These are phyloP conservation scores for Galaxea fascicularis DNA, from an alignment of 92 coral and sea anemone genomes.

Conservation along the genomic window DNA sequence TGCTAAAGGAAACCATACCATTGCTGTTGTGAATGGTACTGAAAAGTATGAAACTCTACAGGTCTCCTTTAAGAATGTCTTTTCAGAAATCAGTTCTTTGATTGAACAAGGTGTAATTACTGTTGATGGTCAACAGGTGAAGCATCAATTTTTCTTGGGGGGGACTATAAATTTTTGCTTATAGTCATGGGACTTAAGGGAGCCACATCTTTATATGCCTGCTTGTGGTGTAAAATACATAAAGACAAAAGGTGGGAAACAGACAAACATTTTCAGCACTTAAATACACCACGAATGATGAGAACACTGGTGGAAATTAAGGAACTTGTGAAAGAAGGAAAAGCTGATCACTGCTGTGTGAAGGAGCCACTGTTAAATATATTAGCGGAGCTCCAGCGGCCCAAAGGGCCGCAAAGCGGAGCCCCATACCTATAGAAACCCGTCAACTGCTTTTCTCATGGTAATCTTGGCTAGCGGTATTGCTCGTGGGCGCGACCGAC, in stretches of 20 bases:
- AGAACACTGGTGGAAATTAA: constrained; percentile 63
- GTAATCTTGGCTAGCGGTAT: too few relatives aligned
- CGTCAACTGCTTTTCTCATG: too few relatives aligned
- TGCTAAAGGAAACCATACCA: constrained; percentile 25
- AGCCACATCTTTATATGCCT: constrained; percentile 49
- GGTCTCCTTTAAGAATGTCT: constrained; percentile 15
- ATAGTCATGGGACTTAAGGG: constrained; percentile 56
- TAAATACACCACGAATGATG: constrained; percentile 47
- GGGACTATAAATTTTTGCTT: too few relatives aligned
- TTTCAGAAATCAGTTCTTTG: constrained; percentile 49
- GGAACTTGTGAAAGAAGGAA: constrained; percentile 62
- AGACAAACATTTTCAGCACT: constrained; percentile 19
- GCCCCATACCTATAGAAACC: too few relatives aligned
- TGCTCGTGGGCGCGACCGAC: too few relatives aligned
- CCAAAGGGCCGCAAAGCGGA: too few relatives aligned
- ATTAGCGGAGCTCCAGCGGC: too few relatives aligned
- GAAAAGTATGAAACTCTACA: constrained; percentile 65
- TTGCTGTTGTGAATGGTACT: constrained; percentile 59
- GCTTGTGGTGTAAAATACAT: constrained; percentile 54
- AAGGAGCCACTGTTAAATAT: constrained; percentile 69
- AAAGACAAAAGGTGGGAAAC: constrained; percentile 39
- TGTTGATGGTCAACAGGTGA: constrained; percentile 38
- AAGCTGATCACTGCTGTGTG: constrained; percentile 69
- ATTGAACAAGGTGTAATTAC: constrained; percentile 21
- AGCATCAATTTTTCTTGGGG: constrained; percentile 36